Percentiles rank a stretch among this genome's conserved stretches.
These are phyloP conservation scores for Lottia scabra DNA, from an alignment of 2,888 invertebrate species.

Conservation along the genomic window DNA sequence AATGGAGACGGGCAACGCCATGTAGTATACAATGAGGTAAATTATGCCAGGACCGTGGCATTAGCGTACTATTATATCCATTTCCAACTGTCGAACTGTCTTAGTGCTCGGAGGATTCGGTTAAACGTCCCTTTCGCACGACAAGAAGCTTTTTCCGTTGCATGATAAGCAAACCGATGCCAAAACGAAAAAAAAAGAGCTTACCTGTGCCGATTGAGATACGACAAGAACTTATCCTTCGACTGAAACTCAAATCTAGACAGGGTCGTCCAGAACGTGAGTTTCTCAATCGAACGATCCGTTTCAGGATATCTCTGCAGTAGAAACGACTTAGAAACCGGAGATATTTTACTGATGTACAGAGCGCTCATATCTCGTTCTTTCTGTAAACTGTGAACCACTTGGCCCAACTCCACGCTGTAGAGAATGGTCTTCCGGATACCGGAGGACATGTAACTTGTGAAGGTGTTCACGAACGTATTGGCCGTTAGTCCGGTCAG, in stretches of 20 bases:
- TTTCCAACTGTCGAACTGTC: no score
- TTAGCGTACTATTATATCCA: no score
- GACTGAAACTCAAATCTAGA: constrained; percentile 43
- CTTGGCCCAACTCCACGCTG: constrained; percentile 4
- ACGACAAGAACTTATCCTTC: constrained; percentile 47
- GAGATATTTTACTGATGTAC: constrained; percentile 48
- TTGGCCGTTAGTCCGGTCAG: constrained; percentile 16
- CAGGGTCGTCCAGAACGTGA: constrained; percentile 47
- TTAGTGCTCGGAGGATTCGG: no score
- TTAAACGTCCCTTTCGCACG: no score
- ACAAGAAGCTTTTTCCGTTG: no score
- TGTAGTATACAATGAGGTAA: no score
- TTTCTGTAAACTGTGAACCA: constrained; percentile 35
- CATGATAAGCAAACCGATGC: no score
- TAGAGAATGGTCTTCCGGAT: constrained; percentile 9
- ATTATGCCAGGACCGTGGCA: no score
- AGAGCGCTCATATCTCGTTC: constrained; percentile 58
- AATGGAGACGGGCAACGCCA: no score
- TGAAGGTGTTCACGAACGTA: constrained; percentile 14
- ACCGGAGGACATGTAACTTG: constrained; percentile 11
- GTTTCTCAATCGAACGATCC: constrained; percentile 47
- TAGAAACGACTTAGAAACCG: constrained; percentile 48
- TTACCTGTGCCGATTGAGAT: constrained; percentile 51
- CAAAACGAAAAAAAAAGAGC: no score
- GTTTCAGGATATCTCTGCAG: constrained; percentile 50